Evolutionary conservation across 2,113 vertebrate genomes (phyloP), one percentile per base, ranked within the genome.

Genomic region (Calidris pygmaea): DNA sequence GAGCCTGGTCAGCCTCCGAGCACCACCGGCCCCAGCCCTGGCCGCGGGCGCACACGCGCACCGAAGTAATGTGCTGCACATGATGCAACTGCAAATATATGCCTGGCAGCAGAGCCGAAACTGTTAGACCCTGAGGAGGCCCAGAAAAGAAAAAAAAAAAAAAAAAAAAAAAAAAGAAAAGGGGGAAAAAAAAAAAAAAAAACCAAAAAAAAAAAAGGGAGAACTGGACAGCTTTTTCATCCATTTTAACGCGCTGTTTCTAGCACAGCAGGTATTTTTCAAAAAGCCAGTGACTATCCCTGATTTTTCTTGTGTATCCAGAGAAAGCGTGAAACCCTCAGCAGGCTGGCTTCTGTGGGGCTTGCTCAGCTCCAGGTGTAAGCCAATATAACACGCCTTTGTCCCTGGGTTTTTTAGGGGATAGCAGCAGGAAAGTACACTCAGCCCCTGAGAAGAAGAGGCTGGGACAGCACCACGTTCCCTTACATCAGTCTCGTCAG

Each of bases 1-100:
- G 56, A 96, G 98, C 97, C 98, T 97, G 98, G 98, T 98, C 98
- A 98, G 98, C 96, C 80, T 96, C 87, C 13, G 96, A 97, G 96
- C 98, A 96, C 90, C 97, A 87, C 94, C 82, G 92, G 97, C 96
- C 97, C 39, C 14, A 3, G 81, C 83, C 37, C 81, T 7, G 14
- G 67, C 50, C 19, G 2, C 35, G 1, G 52, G 32, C 22, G 23
- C 34, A 22, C 32, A 35, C 15, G 10, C 45, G 2, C 72, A 50
- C 39, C 55, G 29, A 56, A 76, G 55, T 68, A 62, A 92, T 92
- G 94, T 21, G 72, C 95, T 97, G 43, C n/a, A 24, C 22, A 83
- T 97, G 98, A 97, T 97, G 97, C 98, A 98, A 98, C 91, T 90
- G 83, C 85, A 70, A 79, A 96, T 86, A 30, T 60, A 90, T 83